Conservation (phyloP, 2,797 vertebrate species). For the Dendrocincla fuliginosa region DNA sequence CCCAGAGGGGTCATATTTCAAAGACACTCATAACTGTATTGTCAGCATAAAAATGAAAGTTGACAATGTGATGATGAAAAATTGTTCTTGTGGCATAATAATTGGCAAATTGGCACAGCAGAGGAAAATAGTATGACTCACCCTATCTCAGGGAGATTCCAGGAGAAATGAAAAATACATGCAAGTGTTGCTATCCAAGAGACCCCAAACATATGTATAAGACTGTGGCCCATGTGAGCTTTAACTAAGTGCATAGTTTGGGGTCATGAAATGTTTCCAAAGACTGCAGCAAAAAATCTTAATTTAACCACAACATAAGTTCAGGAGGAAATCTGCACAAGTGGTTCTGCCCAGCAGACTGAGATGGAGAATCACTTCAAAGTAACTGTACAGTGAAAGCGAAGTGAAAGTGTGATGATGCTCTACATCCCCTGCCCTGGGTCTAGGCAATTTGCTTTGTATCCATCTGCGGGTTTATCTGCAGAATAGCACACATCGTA, state of each 20-base stretch:
- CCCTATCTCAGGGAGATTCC: background rate
- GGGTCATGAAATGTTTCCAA: background rate
- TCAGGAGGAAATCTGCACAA: background rate
- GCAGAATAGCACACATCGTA: background rate
- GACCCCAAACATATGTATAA: background rate
- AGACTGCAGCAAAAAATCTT: background rate
- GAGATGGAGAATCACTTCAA: background rate
- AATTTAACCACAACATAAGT: background rate
- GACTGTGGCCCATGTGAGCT: background rate
- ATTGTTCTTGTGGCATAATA: slow-evolving; percentile 2
- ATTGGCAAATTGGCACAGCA: background rate
- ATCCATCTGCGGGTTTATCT: background rate
- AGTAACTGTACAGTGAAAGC: background rate
- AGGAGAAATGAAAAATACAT: background rate
- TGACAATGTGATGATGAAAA: slow-evolving; percentile 58
- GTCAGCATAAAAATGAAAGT: slow-evolving; percentile 51
- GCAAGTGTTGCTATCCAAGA: background rate
- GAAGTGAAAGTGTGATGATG: background rate
- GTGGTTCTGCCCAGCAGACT: background rate
- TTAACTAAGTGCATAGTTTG: background rate
- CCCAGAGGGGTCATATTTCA: slow-evolving; percentile 46
- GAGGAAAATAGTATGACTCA: background rate
- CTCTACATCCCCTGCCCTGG: background rate
- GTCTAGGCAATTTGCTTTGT: background rate
- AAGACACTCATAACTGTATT: slow-evolving; percentile 36